Percentiles rank a stretch among this genome's conserved stretches.
Conservation (phyloP, 2,113 vertebrate genomes). For the Oreochromis tanganicae region DNA sequence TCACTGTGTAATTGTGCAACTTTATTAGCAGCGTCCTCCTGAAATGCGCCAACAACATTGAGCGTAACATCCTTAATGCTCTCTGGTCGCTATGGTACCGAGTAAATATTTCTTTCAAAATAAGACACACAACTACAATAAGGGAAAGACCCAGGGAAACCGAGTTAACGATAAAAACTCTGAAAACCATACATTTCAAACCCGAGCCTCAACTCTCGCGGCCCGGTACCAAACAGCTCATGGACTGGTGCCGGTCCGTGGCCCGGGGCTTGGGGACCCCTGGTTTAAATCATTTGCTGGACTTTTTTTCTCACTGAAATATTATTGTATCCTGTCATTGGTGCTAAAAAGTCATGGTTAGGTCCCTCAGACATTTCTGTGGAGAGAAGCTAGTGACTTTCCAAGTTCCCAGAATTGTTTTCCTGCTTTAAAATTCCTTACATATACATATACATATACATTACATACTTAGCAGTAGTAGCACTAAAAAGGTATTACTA, state of each 20-base stretch:
- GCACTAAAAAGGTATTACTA: background rate
- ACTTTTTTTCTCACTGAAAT: background rate
- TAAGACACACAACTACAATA: background rate
- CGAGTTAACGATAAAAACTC: fast-evolving
- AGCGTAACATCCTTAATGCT: background rate
- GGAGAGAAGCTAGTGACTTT: background rate
- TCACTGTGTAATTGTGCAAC: background rate
- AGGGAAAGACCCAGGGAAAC: fast-evolving
- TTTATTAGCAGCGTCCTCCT: background rate
- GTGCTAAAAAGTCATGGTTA: background rate
- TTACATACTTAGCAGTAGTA: background rate
- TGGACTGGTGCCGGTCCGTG: background rate
- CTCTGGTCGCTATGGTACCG: background rate
- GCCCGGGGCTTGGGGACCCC: background rate
- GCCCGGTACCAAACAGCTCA: background rate
- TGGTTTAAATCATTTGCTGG: background rate
- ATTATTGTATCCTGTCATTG: background rate
- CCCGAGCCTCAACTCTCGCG: fast-evolving
- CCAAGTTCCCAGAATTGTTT: background rate
- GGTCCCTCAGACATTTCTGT: background rate
- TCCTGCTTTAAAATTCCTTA: background rate
- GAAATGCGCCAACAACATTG: background rate
- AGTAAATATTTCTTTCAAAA: fast-evolving
- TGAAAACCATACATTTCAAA: background rate
- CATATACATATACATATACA: background rate